Evolutionary conservation across 2,888 invertebrate genomes (phyloP).

Genomic region (Xylophagus ater): DNA sequence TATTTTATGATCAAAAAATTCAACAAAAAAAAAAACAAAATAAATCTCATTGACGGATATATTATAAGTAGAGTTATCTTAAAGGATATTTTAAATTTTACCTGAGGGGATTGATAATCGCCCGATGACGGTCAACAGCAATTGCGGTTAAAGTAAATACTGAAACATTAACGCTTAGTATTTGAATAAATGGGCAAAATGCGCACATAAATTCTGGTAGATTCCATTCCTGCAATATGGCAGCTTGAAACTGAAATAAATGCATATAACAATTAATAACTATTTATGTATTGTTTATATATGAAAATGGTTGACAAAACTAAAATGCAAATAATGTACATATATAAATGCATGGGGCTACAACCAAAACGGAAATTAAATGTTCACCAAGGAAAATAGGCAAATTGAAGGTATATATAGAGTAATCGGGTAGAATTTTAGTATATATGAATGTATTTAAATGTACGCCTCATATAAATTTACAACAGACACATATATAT

Average conservation of each 20-base stretch:
- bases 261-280: too few species aligned
- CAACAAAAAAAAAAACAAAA: neutral
- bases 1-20: neutral
- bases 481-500: too few species aligned
- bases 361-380: too few species aligned
- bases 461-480: too few species aligned
- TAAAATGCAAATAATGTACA: too few species aligned
- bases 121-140: constrained; percentile 73
- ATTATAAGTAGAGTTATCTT: neutral
- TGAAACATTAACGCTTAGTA: constrained; percentile 77
- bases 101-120: constrained; percentile 63
- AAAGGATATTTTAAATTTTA: constrained; percentile 34
- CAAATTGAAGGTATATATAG: too few species aligned
- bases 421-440: too few species aligned
- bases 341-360: too few species aligned
- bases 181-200: constrained; percentile 79
- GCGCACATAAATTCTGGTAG: constrained; percentile 79
- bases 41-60: neutral
- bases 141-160: constrained; percentile 80
- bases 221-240: constrained; percentile 75
- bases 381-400: too few species aligned
- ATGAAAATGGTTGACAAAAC: too few species aligned
- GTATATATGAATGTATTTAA: too few species aligned
- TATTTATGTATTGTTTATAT: too few species aligned
- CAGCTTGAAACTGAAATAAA: constrained; percentile 74